Evolutionary conservation across 2,888 invertebrate species (phyloP), one percentile per base, ranked within the genome.

Genomic region (Parnassius orleans): DNA sequence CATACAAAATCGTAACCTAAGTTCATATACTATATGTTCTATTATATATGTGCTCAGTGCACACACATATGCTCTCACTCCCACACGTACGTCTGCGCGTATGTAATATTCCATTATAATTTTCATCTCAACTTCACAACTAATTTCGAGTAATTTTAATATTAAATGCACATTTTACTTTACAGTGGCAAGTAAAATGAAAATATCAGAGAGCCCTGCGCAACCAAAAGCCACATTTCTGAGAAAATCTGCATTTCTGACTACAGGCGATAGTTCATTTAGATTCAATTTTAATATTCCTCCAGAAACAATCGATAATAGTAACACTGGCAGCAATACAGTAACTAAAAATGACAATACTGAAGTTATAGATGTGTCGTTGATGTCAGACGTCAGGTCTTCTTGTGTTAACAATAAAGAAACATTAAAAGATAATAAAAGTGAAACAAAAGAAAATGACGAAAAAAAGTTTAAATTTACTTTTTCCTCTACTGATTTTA

Each of bases 221-320:
- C 85, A 87, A 71, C 92, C 72, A 56, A 95, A 95, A 77, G 95
- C 94, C 9, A 88, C 93, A 68, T 96, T 95, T 85, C 77, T 96
- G 12, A 94, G 93, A 74, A 96, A 95, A 84, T 94, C 95, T 2
- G 87, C 90, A 42, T 89, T 93, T 70, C 72, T 86, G 54, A 84
- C 87, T 10, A 90, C 92, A 0, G 93, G 92, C 7, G 83, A 91
- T 68, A 91, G 82, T 65, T 84, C 89, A 54, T 95, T 94, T 78
- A 90, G 88, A 74, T 95, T 95, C 75, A 79, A 90, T 68, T 84
- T 87, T 68, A 75, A 82, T 68, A 67, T 88, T 73, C 66, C 76
- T 57, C 75, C 77, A 59, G 85, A 86, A 58, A 69, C 77, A 67
- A 60, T 69, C 62, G 80, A 79, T 59, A 75, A 66, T 70, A 71